Evolutionary conservation across 2,888 invertebrate species (phyloP).

Genomic region (Brenthis daphne): DNA sequence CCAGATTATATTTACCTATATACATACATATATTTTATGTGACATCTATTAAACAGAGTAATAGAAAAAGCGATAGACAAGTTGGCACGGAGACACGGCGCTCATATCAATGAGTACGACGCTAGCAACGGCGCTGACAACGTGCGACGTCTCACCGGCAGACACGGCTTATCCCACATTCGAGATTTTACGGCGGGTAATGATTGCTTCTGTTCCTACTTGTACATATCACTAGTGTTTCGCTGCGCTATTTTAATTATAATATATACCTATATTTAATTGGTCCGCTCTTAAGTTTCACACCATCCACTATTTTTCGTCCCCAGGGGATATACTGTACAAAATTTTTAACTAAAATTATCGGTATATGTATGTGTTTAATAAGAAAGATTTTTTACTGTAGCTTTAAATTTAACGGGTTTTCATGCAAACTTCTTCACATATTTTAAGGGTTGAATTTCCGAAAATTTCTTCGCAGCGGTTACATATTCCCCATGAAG

Average conservation of each 20-base stretch:
- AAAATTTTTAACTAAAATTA: too few relatives aligned
- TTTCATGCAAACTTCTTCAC: too few relatives aligned
- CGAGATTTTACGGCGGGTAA: slow-evolving; percentile 93
- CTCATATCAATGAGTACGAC: slow-evolving; percentile 97
- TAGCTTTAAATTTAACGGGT: too few relatives aligned
- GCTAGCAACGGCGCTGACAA: slow-evolving; percentile 97
- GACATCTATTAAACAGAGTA: slow-evolving; percentile 78
- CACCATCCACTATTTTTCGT: too few relatives aligned
- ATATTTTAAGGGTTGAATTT: too few relatives aligned
- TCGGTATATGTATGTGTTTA: too few relatives aligned
- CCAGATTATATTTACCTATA: background rate
- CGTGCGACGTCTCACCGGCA: slow-evolving; percentile 94
- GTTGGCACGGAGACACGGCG: slow-evolving; percentile 92
- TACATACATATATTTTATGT: background rate
- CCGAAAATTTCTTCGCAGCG: too few relatives aligned
- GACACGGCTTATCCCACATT: slow-evolving; percentile 96
- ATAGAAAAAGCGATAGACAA: slow-evolving; percentile 97
- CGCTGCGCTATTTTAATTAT: background rate
- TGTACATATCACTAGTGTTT: background rate
- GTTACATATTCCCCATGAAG: too few relatives aligned
- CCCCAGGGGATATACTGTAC: too few relatives aligned
- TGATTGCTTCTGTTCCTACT: slow-evolving; percentile 1
- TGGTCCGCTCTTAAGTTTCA: background rate
- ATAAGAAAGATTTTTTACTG: too few relatives aligned
- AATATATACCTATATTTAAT: background rate